Conservation (phyloP, 2,113 vertebrate species). For the Noctilio leporinus region DNA sequence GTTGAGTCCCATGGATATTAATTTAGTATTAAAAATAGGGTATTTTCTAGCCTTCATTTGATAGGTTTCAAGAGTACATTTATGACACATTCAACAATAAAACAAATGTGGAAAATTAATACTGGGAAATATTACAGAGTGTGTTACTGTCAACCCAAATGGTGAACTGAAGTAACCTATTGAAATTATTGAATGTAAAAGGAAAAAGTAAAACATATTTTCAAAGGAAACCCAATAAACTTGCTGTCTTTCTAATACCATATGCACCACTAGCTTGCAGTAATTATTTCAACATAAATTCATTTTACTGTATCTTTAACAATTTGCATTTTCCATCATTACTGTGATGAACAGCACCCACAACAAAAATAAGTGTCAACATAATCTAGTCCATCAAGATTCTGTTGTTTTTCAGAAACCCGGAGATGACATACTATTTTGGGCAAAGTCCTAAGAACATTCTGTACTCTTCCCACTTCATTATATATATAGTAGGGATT, state of each 20-base stretch:
- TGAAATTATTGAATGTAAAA: not conserved
- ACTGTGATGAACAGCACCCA: not conserved
- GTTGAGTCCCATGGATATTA: not conserved
- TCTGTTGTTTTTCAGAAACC: not conserved
- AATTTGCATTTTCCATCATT: not conserved
- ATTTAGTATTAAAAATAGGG: not conserved
- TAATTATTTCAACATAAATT: not conserved
- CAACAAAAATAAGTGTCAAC: not conserved
- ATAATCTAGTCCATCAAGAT: not conserved
- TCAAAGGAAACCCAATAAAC: not conserved
- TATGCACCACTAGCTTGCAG: not conserved
- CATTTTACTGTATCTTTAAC: not conserved
- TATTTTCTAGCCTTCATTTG: not conserved
- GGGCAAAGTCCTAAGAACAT: not conserved
- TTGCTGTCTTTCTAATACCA: not conserved
- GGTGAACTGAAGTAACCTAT: fast-evolving
- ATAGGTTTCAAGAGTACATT: not conserved
- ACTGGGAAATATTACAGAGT: not conserved
- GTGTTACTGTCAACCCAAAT: not conserved
- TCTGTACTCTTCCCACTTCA: not conserved
- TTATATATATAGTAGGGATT: not conserved
- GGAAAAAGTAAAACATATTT: not conserved
- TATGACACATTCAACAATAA: not conserved
- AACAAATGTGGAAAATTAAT: not conserved
- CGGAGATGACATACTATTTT: not conserved